These are phyloP conservation scores for Oreochromis tanganicae DNA, from an alignment of 2,113 vertebrate genomes.

Conservation along the genomic window DNA sequence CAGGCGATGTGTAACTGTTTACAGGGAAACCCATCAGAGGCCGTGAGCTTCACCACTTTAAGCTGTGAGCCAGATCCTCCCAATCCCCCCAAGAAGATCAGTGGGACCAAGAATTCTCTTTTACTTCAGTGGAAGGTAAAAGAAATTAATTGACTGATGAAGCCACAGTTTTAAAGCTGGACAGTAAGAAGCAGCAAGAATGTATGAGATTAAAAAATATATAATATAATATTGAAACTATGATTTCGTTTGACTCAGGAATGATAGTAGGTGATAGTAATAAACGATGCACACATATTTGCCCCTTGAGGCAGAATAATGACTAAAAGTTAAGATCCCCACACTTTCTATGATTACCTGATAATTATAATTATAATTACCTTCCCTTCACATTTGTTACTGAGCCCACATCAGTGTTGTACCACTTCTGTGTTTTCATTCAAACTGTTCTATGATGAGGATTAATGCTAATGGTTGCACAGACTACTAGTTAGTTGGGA, in stretches of 20 bases:
- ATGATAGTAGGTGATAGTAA: not conserved
- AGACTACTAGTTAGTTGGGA: not conserved
- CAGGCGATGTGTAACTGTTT: constrained; percentile 83
- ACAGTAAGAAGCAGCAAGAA: not conserved
- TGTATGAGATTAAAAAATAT: not conserved
- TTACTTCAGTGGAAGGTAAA: constrained; percentile 87
- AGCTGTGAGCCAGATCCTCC: constrained; percentile 90
- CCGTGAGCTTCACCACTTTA: constrained; percentile 86
- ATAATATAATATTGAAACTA: fast-evolving
- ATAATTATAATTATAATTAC: not conserved
- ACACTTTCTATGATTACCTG: not conserved
- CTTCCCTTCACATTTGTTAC: not conserved
- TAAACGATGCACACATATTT: not conserved
- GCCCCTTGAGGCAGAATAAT: not conserved
- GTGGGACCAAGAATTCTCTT: constrained; percentile 90
- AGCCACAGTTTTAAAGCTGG: not conserved
- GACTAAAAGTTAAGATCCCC: not conserved
- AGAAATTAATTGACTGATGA: not conserved
- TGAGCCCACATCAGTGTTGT: not conserved
- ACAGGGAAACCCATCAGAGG: constrained; percentile 84
- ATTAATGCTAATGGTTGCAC: not conserved
- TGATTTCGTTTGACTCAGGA: not conserved
- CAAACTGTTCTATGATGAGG: not conserved
- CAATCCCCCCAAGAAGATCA: constrained; percentile 85
- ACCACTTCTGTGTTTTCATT: not conserved